These are phyloP conservation scores for Plestiodon gilberti DNA, from an alignment of 2,113 vertebrate genomes.

Conservation along the genomic window DNA sequence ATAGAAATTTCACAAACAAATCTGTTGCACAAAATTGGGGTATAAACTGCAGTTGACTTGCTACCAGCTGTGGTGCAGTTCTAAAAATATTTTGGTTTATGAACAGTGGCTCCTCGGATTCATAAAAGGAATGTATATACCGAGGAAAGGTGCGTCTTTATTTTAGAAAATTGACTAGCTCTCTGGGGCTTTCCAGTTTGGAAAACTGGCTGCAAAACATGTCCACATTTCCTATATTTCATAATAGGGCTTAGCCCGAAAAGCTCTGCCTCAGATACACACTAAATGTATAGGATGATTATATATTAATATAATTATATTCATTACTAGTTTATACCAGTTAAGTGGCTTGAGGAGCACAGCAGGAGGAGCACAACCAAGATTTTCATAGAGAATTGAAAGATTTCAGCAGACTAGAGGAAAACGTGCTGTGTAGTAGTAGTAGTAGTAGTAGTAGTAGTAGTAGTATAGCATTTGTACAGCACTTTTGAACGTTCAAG, in stretches of 20 bases:
- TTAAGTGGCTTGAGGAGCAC: too few species aligned
- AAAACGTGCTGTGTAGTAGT: too few species aligned
- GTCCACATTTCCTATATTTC: background rate
- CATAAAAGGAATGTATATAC: background rate
- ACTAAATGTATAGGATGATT: background rate
- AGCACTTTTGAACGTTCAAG: too few species aligned
- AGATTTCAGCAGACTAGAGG: background rate
- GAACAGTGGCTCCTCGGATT: background rate
- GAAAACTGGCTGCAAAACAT: background rate
- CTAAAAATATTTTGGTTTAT: background rate
- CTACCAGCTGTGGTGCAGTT: background rate
- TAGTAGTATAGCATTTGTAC: too few species aligned
- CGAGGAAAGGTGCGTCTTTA: background rate
- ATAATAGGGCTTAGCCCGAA: background rate
- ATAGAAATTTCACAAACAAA: slow-evolving; percentile 6
- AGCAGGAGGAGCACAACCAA: background rate
- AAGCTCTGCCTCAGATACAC: background rate
- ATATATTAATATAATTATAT: too few species aligned
- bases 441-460: too few species aligned
- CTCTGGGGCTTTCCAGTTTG: background rate
- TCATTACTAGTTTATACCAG: background rate
- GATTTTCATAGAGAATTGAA: background rate
- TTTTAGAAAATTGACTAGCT: background rate
- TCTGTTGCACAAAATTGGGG: background rate
- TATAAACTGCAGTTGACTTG: background rate